These are phyloP conservation scores for Euwallacea similis DNA, from an alignment of 1,140 invertebrate genomes.

Conservation along the genomic window DNA sequence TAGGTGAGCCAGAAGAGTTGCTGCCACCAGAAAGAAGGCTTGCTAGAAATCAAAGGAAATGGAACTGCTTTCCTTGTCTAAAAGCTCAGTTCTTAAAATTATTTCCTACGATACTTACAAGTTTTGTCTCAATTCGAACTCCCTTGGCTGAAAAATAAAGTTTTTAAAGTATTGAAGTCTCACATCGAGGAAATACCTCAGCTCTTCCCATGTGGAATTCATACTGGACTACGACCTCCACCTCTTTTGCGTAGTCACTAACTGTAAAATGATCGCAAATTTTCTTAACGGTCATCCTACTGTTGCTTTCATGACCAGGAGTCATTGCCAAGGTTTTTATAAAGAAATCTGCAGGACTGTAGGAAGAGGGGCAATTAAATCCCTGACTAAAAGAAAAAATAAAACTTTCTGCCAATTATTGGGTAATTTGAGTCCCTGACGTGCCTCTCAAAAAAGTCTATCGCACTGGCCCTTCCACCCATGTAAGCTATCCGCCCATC, in stretches of 20 bases:
- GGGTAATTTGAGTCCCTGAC: not conserved
- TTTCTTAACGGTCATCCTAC: constrained; percentile 64
- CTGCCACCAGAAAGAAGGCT: constrained; percentile 62
- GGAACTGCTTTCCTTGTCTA: not conserved
- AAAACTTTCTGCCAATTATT: constrained; percentile 1
- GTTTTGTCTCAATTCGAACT: constrained; percentile 42
- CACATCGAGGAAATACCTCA: constrained; percentile 11
- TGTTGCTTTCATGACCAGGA: constrained; percentile 71
- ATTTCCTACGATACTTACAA: constrained; percentile 31
- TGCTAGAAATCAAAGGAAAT: constrained; percentile 50
- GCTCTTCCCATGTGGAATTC: constrained; percentile 64
- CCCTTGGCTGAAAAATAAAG: constrained; percentile 21
- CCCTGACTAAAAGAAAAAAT: constrained; percentile 62
- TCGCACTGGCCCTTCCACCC: constrained; percentile 72
- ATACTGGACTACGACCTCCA: constrained; percentile 69
- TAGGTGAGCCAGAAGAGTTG: constrained; percentile 71
- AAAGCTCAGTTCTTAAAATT: not conserved
- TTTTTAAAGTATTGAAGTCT: constrained; percentile 10
- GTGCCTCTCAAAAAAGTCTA: constrained; percentile 79
- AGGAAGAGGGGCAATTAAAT: constrained; percentile 77
- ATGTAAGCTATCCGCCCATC: constrained; percentile 89
- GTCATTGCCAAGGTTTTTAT: constrained; percentile 82
- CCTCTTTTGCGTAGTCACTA: constrained; percentile 73
- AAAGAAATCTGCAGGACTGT: constrained; percentile 92
- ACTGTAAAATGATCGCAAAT: constrained; percentile 79